Evolutionary conservation across 2,888 invertebrate species (phyloP).

Genomic region (Polietes domitor): DNA sequence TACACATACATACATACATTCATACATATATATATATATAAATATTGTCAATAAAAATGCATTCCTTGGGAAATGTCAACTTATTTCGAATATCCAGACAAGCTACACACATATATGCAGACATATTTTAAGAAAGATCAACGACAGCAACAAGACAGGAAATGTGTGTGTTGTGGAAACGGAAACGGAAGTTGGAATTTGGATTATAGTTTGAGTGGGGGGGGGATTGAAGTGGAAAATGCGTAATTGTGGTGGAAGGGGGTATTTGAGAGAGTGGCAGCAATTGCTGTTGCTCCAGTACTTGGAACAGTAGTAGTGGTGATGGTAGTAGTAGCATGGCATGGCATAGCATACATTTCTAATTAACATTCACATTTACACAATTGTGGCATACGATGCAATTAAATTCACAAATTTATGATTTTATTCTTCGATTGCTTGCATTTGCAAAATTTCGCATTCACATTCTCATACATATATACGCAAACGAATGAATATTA

Average conservation of each 20-base stretch:
- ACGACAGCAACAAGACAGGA: conserved; percentile 20
- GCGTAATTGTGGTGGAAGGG: not conserved
- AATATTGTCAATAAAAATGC: conserved; percentile 38
- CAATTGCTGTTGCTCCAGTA: not conserved
- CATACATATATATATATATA: conserved; percentile 43
- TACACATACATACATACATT: conserved; percentile 27
- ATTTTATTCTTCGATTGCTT: not conserved
- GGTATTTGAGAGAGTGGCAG: not conserved
- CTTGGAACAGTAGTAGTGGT: not conserved
- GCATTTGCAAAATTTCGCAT: not conserved
- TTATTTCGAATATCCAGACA: conserved; percentile 14
- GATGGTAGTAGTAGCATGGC: not conserved
- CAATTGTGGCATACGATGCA: not conserved
- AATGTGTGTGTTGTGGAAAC: conserved; percentile 4
- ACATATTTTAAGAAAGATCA: conserved; percentile 13
- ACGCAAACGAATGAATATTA: not conserved
- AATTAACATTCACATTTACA: not conserved
- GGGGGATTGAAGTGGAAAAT: not conserved
- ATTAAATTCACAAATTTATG: not conserved
- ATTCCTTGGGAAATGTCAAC: conserved; percentile 34
- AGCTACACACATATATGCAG: conserved; percentile 18
- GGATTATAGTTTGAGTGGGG: not conserved
- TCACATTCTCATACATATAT: not conserved
- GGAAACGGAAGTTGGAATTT: conserved; percentile 22
- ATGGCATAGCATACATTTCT: not conserved